A percentile compares a stretch with the other conserved stretches of the same genome.
These are phyloP conservation scores for Rhimphoctona megacephalus DNA, from an alignment of 2,888 invertebrate genomes.

Conservation along the genomic window DNA sequence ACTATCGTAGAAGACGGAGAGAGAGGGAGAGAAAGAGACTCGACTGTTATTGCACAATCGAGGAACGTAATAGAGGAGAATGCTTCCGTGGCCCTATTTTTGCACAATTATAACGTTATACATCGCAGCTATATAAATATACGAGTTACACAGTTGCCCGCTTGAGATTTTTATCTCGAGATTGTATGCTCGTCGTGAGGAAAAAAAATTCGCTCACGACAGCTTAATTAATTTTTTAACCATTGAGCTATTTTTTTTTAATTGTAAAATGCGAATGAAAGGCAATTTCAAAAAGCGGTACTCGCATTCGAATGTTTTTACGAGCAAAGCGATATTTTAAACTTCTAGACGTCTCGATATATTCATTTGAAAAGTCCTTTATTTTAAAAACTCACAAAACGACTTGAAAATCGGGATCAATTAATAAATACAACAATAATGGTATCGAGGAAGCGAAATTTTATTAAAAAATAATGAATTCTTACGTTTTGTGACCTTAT, in stretches of 20 bases:
- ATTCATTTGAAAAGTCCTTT: too few relatives aligned
- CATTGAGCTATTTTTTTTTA: not conserved
- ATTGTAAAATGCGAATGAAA: not conserved
- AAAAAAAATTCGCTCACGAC: not conserved
- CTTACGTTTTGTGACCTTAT: too few relatives aligned
- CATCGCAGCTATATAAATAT: not conserved
- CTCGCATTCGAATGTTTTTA: not conserved
- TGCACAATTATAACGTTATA: constrained; percentile 40
- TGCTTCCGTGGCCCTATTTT: constrained; percentile 68
- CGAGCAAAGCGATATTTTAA: not conserved
- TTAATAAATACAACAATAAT: too few relatives aligned
- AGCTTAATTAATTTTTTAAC: not conserved
- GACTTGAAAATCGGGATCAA: too few relatives aligned
- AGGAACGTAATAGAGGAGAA: constrained; percentile 70
- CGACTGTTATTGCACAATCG: constrained; percentile 69
- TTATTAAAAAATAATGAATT: too few relatives aligned
- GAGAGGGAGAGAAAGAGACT: constrained; percentile 30
- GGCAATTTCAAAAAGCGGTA: not conserved
- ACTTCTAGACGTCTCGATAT: not conserved
- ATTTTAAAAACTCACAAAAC: too few relatives aligned
- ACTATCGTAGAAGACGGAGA: constrained; percentile 42
- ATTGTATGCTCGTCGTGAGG: constrained; percentile 1
- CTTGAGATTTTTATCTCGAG: constrained; percentile 24
- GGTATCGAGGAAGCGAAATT: too few relatives aligned
- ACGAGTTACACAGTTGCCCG: not conserved